phyloP scores from a whole-genome alignment of 2,888 invertebrate genomes.

The Tupiocoris notatus region DNA sequence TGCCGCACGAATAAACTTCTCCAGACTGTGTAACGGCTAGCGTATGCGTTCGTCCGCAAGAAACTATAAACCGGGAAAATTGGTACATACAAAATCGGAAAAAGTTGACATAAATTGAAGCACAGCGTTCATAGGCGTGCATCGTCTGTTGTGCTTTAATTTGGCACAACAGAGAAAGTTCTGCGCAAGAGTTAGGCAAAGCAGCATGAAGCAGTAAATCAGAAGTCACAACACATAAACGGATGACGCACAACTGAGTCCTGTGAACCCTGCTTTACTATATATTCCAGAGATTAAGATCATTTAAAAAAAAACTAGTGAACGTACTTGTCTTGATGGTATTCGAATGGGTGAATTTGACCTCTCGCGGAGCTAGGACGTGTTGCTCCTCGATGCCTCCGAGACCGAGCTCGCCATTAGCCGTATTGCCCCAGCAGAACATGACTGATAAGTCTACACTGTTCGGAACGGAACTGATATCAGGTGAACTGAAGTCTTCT shows the following conservation, averaged over 20 bases:
- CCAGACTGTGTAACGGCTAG: constrained; percentile 75
- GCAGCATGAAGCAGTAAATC: too few relatives aligned
- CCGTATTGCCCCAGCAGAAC: constrained; percentile 75
- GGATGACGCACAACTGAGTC: too few relatives aligned
- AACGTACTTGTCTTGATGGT: constrained; percentile 55
- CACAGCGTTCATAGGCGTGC: too few relatives aligned
- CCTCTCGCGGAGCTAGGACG: constrained; percentile 57
- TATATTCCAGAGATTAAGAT: too few relatives aligned
- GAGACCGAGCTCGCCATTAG: constrained; percentile 74
- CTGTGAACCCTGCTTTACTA: too few relatives aligned
- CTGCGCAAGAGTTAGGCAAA: too few relatives aligned
- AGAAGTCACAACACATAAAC: too few relatives aligned
- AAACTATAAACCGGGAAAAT: constrained; percentile 56
- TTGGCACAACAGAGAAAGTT: too few relatives aligned
- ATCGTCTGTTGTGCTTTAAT: too few relatives aligned
- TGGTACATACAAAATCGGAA: too few relatives aligned
- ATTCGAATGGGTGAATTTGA: constrained; percentile 54
- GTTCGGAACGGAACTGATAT: neutral
- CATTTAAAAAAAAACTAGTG: neutral
- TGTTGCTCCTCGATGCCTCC: constrained; percentile 74
- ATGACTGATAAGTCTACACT: constrained; percentile 52
- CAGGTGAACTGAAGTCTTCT: constrained; percentile 8
- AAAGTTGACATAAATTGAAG: too few relatives aligned
- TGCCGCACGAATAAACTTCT: constrained; percentile 85
- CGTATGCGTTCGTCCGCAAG: constrained; percentile 82